These are phyloP conservation scores for Melipona bicolor DNA, from an alignment of 2,888 invertebrate genomes.

Conservation along the genomic window DNA sequence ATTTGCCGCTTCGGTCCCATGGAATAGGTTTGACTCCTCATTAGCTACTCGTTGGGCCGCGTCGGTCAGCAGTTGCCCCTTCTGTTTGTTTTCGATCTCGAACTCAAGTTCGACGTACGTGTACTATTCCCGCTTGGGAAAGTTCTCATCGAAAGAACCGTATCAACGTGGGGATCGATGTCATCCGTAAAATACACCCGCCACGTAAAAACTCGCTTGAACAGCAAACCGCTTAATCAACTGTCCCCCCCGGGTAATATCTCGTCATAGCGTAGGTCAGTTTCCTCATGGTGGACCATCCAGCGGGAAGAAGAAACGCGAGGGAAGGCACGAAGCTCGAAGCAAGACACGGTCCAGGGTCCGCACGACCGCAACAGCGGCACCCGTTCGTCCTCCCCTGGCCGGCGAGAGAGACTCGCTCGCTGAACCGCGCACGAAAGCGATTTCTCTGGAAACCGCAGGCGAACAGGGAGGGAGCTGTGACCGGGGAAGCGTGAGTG, in stretches of 20 bases:
- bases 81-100: too few relatives aligned
- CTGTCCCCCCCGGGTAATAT: conserved; percentile 7
- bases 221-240: conserved; percentile 30
- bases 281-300: conserved; percentile 7
- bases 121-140: too few relatives aligned
- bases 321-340: background rate
- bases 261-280: conserved; percentile 20
- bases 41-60: conserved; percentile 1
- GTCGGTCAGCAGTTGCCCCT: too few relatives aligned
- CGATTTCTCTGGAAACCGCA: conserved; percentile 51
- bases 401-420: conserved; percentile 9
- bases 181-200: background rate
- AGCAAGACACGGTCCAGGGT: conserved; percentile 7
- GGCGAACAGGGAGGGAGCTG: conserved; percentile 24
- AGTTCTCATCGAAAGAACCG: background rate
- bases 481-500: conserved; percentile 27
- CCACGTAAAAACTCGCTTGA: too few relatives aligned
- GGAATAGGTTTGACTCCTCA: background rate
- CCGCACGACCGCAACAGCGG: background rate
- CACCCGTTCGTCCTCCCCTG: background rate
- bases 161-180: conserved; percentile 15
- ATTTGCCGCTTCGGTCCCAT: background rate
- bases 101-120: background rate
- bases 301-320: background rate
- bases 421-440: conserved; percentile 35